These are phyloP conservation scores for Solea senegalensis DNA, from an alignment of 2,113 vertebrate genomes.

Conservation along the genomic window DNA sequence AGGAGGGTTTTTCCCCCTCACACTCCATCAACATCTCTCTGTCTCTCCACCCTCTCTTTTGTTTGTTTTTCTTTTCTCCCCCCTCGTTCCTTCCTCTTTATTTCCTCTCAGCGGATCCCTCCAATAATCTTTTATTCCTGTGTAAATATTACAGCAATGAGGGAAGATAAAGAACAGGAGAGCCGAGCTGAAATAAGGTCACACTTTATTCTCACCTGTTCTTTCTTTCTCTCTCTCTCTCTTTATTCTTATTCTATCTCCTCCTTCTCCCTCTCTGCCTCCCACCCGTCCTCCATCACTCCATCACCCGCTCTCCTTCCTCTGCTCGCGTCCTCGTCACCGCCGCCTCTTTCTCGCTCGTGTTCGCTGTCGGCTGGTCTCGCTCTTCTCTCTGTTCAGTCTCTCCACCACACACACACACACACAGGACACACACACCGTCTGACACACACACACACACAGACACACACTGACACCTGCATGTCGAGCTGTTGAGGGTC, in stretches of 20 bases:
- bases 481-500: slow-evolving; percentile 74
- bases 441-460: slow-evolving; percentile 16
- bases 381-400: slow-evolving; percentile 60
- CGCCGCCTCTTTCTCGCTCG: background rate
- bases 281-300: background rate
- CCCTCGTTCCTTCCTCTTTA: slow-evolving; percentile 28
- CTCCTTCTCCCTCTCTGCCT: too few relatives aligned
- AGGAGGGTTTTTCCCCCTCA: background rate
- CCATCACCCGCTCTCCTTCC: too few relatives aligned
- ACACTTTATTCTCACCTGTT: slow-evolving; percentile 69
- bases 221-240: background rate
- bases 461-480: slow-evolving; percentile 70
- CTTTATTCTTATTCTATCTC: slow-evolving; percentile 18
- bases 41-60: slow-evolving; percentile 20
- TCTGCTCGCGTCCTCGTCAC: too few relatives aligned
- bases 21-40: slow-evolving; percentile 6
- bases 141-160: slow-evolving; percentile 72
- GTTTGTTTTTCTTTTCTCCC: slow-evolving; percentile 30
- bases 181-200: slow-evolving; percentile 67
- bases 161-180: slow-evolving; percentile 64
- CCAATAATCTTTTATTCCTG: slow-evolving; percentile 74
- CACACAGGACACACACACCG: slow-evolving; percentile 10
- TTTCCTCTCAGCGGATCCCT: slow-evolving; percentile 54
- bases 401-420: slow-evolving; percentile 7
- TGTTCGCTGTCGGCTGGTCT: slow-evolving; percentile 64